Percentiles rank a stretch among this genome's conserved stretches.
phyloP scores from a whole-genome alignment of 2,113 vertebrate genomes.

The Melozone crissalis region DNA sequence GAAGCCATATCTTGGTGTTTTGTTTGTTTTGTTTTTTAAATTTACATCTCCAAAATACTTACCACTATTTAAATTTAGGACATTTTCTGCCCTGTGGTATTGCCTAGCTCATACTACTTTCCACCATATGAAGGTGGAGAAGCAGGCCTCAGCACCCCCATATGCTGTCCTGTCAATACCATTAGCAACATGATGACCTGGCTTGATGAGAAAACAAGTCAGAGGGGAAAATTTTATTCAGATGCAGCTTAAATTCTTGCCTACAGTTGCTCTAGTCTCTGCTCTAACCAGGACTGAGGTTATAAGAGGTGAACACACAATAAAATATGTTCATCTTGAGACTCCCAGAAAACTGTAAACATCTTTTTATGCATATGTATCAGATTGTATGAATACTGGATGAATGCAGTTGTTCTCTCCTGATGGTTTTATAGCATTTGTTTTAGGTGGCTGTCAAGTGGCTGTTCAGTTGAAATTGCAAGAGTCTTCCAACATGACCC shows the following conservation, averaged over 20 bases:
- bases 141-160: not conserved
- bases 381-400: not conserved
- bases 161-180: not conserved
- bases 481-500: not conserved
- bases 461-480: slow-evolving; percentile 3
- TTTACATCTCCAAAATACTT: not conserved
- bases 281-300: not conserved
- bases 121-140: not conserved
- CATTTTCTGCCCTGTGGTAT: not conserved
- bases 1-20: not conserved
- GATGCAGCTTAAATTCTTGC: not conserved
- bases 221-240: not conserved
- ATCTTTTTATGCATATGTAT: slow-evolving; percentile 24
- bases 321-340: not conserved
- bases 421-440: slow-evolving; percentile 7
- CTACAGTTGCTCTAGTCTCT: not conserved
- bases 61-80: not conserved
- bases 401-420: slow-evolving; percentile 12
- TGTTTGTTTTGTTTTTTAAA: not conserved
- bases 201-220: not conserved
- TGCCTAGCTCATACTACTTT: not conserved
- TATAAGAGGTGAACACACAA: not conserved
- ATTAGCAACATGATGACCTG: not conserved
- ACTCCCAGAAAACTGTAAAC: not conserved
- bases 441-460: slow-evolving; percentile 36